Evolutionary conservation across 2,888 invertebrate species (phyloP), one percentile per base, ranked within the genome.

Genomic region (Platerodrilus igneus): DNA sequence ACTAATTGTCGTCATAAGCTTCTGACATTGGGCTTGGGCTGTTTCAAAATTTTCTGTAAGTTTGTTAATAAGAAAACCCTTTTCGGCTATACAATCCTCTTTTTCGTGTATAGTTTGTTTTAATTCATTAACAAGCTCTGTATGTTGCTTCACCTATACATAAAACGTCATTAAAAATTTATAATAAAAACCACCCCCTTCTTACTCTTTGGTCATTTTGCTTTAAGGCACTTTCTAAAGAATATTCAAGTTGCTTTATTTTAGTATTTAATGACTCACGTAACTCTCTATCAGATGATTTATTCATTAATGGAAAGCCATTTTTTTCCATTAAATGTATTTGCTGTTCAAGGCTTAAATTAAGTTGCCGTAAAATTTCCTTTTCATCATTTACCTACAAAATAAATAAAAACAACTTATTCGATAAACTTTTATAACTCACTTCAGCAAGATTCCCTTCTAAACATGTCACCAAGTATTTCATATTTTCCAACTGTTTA

Each of bases 231-330:
- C 23, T 27, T 18, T 51, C 47, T 15, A 57, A 41, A 30, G 40
- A 26, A 17, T 42, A 29, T 10, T 52, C 48, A 18, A 56, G 29
- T 23, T 52, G 52, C 4, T 32, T 26, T 7, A 57, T 27, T 48
- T 56, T 53, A 5, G 30, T 26, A 14, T 40, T 44, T 41, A 50
- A 48, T n/a, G 49, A 37, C 31, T 57, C 55, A 21, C 51, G 50
- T 11, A 56, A 34, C 17, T 50, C 45, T 30, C 48, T 48, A 16
- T 56, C 55, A 2, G 41, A 32, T n/a, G 50, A 42, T 20, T 51
- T 51, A 30, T 52, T 51, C 8, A 44, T 38, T 17, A 43, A 17
- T 8, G 46, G 45, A 17, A 51, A 42, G 10, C 53, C 54, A n/a
- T n/a, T n/a, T 26, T 44, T 51, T 17, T 57, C 50, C 47, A 53